Conservation (phyloP, 2,797 vertebrate genomes). For the Labroides dimidiatus region DNA sequence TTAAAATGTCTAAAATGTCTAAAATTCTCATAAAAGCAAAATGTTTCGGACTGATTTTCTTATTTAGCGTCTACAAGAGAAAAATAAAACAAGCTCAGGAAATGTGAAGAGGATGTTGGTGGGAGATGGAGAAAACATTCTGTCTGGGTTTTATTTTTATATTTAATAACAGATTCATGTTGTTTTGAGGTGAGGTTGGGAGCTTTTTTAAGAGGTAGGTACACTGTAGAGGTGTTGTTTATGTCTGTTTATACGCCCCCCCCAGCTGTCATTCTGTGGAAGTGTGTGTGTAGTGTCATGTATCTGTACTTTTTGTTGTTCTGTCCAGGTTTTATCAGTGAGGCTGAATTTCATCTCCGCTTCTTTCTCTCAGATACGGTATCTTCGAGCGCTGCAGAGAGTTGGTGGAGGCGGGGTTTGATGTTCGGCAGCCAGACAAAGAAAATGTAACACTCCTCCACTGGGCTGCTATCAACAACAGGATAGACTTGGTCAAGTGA, state of each 20-base stretch:
- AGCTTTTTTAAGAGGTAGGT: no score
- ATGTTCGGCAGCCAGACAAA: slow-evolving; percentile 98
- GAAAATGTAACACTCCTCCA: slow-evolving; percentile 98
- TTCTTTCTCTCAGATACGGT: slow-evolving; percentile 87
- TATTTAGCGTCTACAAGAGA: background rate
- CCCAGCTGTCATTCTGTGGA: background rate
- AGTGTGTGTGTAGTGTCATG: background rate
- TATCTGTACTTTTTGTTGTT: background rate
- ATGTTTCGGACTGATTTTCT: background rate
- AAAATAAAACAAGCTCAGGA: background rate
- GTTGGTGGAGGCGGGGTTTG: slow-evolving; percentile 97
- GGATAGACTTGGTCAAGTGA: slow-evolving; percentile 98
- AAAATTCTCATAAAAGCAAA: no score
- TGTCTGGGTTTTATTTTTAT: background rate
- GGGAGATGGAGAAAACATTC: background rate
- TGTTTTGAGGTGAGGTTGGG: slow-evolving; percentile 29
- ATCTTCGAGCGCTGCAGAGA: slow-evolving; percentile 98
- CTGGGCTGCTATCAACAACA: slow-evolving; percentile 99
- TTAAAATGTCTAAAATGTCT: no score
- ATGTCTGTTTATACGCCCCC: background rate
- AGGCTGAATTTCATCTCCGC: background rate
- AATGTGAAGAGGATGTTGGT: background rate
- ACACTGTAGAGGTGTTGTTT: slow-evolving; percentile 15
- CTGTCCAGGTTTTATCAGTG: background rate
- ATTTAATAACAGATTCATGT: slow-evolving; percentile 2